Evolutionary conservation across 2,888 invertebrate genomes (phyloP).

Genomic region (Chloroclystis v-ata): DNA sequence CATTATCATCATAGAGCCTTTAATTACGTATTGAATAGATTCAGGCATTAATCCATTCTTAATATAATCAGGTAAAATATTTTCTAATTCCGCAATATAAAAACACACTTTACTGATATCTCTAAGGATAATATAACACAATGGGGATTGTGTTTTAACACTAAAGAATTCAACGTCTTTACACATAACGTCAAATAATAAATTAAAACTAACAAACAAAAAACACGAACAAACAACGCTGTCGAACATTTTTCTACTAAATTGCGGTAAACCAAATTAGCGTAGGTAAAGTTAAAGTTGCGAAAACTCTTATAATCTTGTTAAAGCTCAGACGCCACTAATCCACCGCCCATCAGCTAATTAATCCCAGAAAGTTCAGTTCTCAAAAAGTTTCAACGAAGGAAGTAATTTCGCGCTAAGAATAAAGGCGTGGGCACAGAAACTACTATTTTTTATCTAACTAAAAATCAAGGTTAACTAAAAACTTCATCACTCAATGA

Average conservation of each 20-base stretch:
- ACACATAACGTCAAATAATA: background rate
- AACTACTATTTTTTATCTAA: background rate
- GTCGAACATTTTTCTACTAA: constrained; percentile 32
- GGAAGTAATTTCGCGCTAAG: constrained; percentile 74
- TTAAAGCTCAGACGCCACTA: constrained; percentile 71
- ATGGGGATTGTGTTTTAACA: no score
- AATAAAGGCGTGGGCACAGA: constrained; percentile 14
- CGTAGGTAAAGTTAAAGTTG: constrained; percentile 63
- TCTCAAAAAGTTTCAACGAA: constrained; percentile 73
- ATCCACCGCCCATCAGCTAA: constrained; percentile 75
- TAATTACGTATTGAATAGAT: no score
- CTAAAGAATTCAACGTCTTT: no score
- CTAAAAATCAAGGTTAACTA: no score
- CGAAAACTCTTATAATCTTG: constrained; percentile 75
- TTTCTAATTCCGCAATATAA: no score
- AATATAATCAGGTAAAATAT: no score
- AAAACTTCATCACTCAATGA: no score
- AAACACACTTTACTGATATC: no score
- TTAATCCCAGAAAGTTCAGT: constrained; percentile 74
- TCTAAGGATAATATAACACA: no score
- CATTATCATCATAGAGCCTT: background rate
- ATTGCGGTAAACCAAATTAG: constrained; percentile 66
- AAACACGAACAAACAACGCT: constrained; percentile 15
- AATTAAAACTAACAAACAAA: constrained; percentile 3
- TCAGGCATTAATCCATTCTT: no score